Conservation (phyloP, 2,888 invertebrate species). For the Chymomyza fuscimana region DNA sequence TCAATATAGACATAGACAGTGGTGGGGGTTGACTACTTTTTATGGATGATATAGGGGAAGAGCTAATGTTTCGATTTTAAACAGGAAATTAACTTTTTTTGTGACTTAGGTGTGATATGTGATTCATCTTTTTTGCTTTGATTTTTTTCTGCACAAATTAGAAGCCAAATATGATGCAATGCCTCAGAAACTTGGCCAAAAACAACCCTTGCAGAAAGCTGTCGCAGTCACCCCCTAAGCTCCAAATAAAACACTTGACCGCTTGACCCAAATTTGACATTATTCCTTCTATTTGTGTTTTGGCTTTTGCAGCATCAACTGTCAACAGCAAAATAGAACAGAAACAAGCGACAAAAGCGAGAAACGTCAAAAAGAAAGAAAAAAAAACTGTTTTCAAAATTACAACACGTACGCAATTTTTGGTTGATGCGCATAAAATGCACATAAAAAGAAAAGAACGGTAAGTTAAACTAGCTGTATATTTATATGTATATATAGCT, state of each 20-base stretch:
- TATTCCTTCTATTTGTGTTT: conserved; percentile 12
- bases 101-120: background rate
- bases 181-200: background rate
- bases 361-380: conserved; percentile 33
- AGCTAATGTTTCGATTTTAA: background rate
- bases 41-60: no score
- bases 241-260: conserved; percentile 60
- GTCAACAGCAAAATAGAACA: conserved; percentile 45
- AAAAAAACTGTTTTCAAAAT: conserved; percentile 63
- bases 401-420: conserved; percentile 67
- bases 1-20: background rate
- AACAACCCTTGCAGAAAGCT: background rate
- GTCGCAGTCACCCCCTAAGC: background rate
- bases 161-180: background rate
- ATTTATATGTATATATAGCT: background rate
- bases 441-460: conserved; percentile 60
- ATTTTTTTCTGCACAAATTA: background rate
- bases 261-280: conserved; percentile 65
- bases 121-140: background rate
- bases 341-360: conserved; percentile 14
- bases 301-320: conserved; percentile 36
- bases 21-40: background rate
- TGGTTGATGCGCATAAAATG: conserved; percentile 41
- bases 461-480: conserved; percentile 10
- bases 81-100: background rate